Base-by-base conservation (phyloP, 2,797 vertebrate species). In the Mormyrops boulengeri region DNA sequence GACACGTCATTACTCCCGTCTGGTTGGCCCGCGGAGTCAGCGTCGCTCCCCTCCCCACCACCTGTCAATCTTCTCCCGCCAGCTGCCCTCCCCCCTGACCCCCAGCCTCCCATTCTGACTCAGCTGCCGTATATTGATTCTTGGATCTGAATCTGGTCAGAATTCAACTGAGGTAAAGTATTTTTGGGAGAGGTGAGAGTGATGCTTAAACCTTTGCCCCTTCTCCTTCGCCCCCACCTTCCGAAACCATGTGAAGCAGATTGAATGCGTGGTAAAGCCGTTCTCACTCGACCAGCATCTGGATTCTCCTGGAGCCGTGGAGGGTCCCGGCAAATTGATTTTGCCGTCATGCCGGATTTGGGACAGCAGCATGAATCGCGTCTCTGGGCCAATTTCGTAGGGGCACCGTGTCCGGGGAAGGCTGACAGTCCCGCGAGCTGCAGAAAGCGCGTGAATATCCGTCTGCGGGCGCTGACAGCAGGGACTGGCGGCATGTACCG, bases 311-410 rank as follows among this genome's bases (percentile, higher is more conserved):
- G 91, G 91, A 95, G 95, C 94, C 93, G 93, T 1, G 94, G 94
- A 94, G 95, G 94, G 85, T 88, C 91, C 41, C 93, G 93, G 95
- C 95, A 96, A 96, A 96, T 96, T 95, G 95, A 96, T 96, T 96
- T 96, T 95, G n/a, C 95, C 95, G 95, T 95, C 95, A 94, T 93
- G 94, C 94, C 94, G 95, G 95, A 96, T 96, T 96, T 96, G 95
- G 95, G 95, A 96, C 95, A 95, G 94, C 19, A 94, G 94, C 94
- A 95, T 94, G 96, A 96, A 95, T 95, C 94, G 95, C 95, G 93
- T 92, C 93, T 95, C 93, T 93, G 93, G 92, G 92, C 92, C 19
- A 19, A 85, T 47, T 49, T n/a, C 19, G 8, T 26, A 1, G 80
- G 44, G 14, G 34, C 69, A 1, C 22, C 26, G 62, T 34, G 73